Percentiles rank a stretch among this genome's conserved stretches.
Evolutionary conservation across 2,888 invertebrate genomes (phyloP).

Genomic region (Tridacna gigas): DNA sequence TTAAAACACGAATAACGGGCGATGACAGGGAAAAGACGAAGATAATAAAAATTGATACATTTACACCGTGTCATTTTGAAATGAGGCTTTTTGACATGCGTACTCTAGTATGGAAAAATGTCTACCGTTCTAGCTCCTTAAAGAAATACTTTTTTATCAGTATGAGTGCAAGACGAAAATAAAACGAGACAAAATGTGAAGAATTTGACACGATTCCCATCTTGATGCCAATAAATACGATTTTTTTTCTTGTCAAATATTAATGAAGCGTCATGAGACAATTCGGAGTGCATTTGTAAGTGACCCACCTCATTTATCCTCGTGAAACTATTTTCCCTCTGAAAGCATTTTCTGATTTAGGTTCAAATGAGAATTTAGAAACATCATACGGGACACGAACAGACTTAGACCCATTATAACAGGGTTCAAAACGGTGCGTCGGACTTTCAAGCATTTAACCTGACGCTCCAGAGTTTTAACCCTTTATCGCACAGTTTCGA

Average conservation of each 20-base stretch:
- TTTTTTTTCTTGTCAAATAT: too few relatives aligned
- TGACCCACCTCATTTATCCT: neutral
- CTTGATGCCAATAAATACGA: too few relatives aligned
- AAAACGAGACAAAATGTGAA: too few relatives aligned
- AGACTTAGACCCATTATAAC: neutral
- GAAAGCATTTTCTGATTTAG: neutral
- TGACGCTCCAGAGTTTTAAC: neutral
- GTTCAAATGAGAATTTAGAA: conserved; percentile 8
- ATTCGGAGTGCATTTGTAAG: neutral
- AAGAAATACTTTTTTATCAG: too few relatives aligned
- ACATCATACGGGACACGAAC: neutral
- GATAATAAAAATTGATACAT: conserved; percentile 31
- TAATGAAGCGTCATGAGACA: too few relatives aligned
- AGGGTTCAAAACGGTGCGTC: neutral
- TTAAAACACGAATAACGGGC: conserved; percentile 29
- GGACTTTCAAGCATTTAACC: neutral
- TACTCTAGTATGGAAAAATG: too few relatives aligned
- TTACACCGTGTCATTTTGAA: conserved; percentile 11
- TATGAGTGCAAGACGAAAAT: too few relatives aligned
- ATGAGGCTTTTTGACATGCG: neutral
- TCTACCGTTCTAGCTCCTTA: too few relatives aligned
- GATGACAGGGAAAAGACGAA: conserved; percentile 14
- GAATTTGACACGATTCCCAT: too few relatives aligned
- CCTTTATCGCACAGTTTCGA: neutral
- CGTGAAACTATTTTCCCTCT: neutral